A percentile compares a stretch with the other conserved stretches of the same genome.
Conservation (phyloP, 2,797 vertebrate species). For the Characodon lateralis region DNA sequence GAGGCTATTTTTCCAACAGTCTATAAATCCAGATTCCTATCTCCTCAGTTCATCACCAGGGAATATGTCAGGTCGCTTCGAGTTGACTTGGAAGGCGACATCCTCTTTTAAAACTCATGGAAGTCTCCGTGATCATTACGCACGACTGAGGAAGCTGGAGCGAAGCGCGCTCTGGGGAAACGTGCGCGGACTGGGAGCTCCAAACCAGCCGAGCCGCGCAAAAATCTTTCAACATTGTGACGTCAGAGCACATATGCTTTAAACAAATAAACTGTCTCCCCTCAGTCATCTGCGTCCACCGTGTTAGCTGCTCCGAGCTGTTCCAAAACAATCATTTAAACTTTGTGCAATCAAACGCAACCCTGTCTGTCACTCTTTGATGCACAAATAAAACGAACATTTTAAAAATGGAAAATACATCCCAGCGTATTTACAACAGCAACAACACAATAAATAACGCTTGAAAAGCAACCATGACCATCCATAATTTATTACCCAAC, state of each 20-base stretch:
- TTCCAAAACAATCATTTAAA: background rate
- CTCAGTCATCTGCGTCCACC: background rate
- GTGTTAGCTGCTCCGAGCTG: background rate
- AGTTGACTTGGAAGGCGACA: constrained; percentile 22
- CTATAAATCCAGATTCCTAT: constrained; percentile 8
- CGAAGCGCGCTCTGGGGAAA: constrained; percentile 45
- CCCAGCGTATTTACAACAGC: constrained; percentile 3
- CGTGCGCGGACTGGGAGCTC: constrained; percentile 59
- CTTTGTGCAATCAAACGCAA: background rate
- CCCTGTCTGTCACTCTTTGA: background rate
- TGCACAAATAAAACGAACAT: background rate
- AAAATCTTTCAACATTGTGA: constrained; percentile 83
- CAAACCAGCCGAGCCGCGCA: constrained; percentile 40
- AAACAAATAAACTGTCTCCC: background rate
- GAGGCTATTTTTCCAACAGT: background rate
- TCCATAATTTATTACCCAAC: constrained; percentile 12
- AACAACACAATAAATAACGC: constrained; percentile 3
- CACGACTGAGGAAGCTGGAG: constrained; percentile 12
- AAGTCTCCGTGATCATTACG: constrained; percentile 39
- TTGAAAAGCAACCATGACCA: constrained; percentile 18
- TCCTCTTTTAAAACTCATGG: constrained; percentile 31
- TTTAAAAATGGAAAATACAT: background rate
- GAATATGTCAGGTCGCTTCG: constrained; percentile 2
- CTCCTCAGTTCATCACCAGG: background rate
- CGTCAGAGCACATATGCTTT: constrained; percentile 77